Base-by-base conservation (phyloP, 2,888 invertebrate genomes). In the Timandra comae region DNA sequence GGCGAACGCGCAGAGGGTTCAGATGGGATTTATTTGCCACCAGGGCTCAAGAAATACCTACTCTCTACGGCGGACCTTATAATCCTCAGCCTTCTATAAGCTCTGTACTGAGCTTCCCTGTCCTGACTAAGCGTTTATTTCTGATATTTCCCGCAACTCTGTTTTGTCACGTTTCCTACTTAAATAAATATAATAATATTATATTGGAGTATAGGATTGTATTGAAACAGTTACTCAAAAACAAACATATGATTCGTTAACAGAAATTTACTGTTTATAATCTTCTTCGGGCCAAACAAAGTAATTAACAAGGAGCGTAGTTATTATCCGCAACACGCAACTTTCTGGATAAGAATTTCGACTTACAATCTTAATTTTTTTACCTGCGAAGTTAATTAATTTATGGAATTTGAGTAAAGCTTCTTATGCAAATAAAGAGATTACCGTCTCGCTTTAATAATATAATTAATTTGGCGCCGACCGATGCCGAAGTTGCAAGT, bases 331-430 rank as follows among this genome's bases (percentile, higher is more conserved):
- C 63, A 71, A 74, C 63, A 69, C 49, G 51, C 55, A 74, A 72
- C 63, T 75, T 77, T 63, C 47, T 49, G 59, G 59, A 64, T 58
- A 51, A 51, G 63, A 70, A 66, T 69, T 71, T 57, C 50, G 56
- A 54, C 60, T 66, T 56, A 51, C 52, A 56, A 69, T 65, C 52
- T 35, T 53, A 50, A 49, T 24, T 67, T 76, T 73, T 78, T 75
- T 73, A 69, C 70, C 71, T 71, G 60, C 47, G 53, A 73, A 77
- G 71, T 74, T 69, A 74, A 77, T 78, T 79, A 72, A 77, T 79
- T 79, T 72, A 70, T 65, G 63, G 51, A 58, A 62, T 65, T 63
- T 50, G 48, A 71, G 62, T 68, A 49, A 56, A 74, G 71, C 59
- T 77, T 69, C 66, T 76, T 78, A 77, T 73, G 73, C 64, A 78